Conservation (phyloP, 2,113 vertebrate genomes). For the Protobothrops mucrosquamatus region DNA sequence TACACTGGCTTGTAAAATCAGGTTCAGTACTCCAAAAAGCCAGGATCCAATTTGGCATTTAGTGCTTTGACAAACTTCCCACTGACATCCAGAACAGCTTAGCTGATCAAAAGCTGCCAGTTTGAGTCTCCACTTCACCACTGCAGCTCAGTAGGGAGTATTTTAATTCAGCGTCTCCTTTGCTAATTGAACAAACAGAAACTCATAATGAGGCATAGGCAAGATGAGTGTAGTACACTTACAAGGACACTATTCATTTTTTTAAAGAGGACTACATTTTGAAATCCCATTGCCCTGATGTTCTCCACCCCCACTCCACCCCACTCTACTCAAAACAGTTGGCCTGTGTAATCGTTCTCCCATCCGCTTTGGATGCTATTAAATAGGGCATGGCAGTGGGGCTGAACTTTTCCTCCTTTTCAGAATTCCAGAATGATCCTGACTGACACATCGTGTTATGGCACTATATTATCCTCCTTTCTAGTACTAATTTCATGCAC, state of each 20-base stretch:
- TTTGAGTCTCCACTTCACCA: conserved; percentile 16
- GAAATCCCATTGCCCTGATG: background rate
- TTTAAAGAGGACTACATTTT: conserved; percentile 1
- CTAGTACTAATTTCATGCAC: conserved; percentile 61
- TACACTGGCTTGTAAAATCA: background rate
- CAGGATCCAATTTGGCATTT: conserved; percentile 5
- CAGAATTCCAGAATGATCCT: conserved; percentile 51
- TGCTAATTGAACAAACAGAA: background rate
- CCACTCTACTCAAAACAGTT: background rate
- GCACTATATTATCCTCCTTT: conserved; percentile 51
- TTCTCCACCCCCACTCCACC: background rate
- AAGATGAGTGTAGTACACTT: conserved; percentile 9
- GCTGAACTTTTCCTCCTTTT: conserved; percentile 60
- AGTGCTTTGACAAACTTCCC: conserved; percentile 42
- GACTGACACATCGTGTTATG: conserved; percentile 47
- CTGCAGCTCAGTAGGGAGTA: background rate
- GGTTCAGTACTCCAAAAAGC: background rate
- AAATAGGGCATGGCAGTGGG: conserved; percentile 26
- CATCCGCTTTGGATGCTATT: background rate
- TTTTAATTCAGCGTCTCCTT: conserved; percentile 31
- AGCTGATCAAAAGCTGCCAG: conserved; percentile 9
- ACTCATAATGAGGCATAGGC: background rate
- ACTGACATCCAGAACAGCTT: conserved; percentile 20
- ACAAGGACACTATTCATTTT: conserved; percentile 1
- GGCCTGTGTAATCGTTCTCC: background rate